phyloP scores from a whole-genome alignment of 2,888 invertebrate genomes.

The Salticus scenicus region DNA sequence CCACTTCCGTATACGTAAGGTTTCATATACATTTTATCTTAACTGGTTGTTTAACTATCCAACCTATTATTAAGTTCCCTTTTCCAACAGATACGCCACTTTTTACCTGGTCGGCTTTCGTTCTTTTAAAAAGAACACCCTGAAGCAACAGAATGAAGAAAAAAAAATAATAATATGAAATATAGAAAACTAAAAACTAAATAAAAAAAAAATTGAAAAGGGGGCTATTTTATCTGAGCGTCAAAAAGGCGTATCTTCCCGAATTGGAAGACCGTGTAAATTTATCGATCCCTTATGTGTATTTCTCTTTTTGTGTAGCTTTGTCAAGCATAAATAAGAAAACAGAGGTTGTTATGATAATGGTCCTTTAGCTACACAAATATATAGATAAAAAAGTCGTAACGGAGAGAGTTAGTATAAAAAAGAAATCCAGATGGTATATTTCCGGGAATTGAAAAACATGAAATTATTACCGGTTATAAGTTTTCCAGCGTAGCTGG shows the following conservation, averaged over 20 bases:
- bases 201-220: background rate
- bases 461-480: constrained; percentile 67
- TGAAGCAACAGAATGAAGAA: constrained; percentile 22
- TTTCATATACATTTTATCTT: background rate
- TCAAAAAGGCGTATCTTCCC: constrained; percentile 48
- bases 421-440: constrained; percentile 58
- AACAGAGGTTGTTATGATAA: constrained; percentile 68
- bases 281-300: constrained; percentile 60
- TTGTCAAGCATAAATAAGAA: constrained; percentile 63
- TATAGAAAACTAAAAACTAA: constrained; percentile 15
- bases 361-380: constrained; percentile 53
- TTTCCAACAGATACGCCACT: background rate
- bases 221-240: constrained; percentile 27
- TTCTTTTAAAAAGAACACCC: constrained; percentile 20
- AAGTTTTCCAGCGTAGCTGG: constrained; percentile 29
- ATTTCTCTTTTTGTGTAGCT: constrained; percentile 54
- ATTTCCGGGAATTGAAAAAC: constrained; percentile 41
- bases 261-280: constrained; percentile 40
- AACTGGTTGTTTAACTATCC: background rate
- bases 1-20: background rate
- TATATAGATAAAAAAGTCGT: constrained; percentile 29
- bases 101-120: constrained; percentile 4
- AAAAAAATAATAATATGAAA: constrained; percentile 30
- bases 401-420: constrained; percentile 14
- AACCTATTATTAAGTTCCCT: constrained; percentile 2